phyloP scores from a whole-genome alignment of 2,113 vertebrate species.

The Notarius quadriscutis region DNA sequence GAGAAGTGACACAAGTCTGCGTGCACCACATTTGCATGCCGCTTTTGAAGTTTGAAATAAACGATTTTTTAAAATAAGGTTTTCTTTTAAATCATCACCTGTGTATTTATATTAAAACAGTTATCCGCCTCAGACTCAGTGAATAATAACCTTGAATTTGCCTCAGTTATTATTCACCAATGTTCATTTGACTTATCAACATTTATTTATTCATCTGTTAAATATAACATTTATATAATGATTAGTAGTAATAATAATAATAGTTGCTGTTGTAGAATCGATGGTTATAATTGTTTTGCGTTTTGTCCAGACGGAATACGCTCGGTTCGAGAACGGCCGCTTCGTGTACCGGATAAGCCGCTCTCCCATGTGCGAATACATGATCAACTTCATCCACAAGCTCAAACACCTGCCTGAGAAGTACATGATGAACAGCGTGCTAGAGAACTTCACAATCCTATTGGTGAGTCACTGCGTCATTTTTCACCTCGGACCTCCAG shows the following conservation, averaged over 20 bases:
- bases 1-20: too few relatives aligned
- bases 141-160: too few relatives aligned
- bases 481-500: conserved; percentile 20
- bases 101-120: too few relatives aligned
- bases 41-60: too few relatives aligned
- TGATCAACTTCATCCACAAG: conserved; percentile 99
- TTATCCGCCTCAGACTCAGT: too few relatives aligned
- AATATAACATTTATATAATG: neutral
- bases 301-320: conserved; percentile 89
- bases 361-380: conserved; percentile 99
- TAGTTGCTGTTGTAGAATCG: neutral
- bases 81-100: too few relatives aligned
- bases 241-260: neutral
- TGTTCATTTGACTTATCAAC: too few relatives aligned
- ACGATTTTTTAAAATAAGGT: too few relatives aligned
- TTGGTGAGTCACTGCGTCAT: conserved; percentile 77
- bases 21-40: too few relatives aligned
- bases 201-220: too few relatives aligned
- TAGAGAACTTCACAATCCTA: conserved; percentile 99
- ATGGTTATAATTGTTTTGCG: neutral
- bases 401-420: conserved; percentile 98
- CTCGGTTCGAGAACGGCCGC: conserved; percentile 95
- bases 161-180: too few relatives aligned
- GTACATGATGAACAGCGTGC: conserved; percentile 99
- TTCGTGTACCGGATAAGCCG: conserved; percentile 98